phyloP scores from a whole-genome alignment of 2,888 invertebrate genomes.

The Nemotelus pantherinus region DNA sequence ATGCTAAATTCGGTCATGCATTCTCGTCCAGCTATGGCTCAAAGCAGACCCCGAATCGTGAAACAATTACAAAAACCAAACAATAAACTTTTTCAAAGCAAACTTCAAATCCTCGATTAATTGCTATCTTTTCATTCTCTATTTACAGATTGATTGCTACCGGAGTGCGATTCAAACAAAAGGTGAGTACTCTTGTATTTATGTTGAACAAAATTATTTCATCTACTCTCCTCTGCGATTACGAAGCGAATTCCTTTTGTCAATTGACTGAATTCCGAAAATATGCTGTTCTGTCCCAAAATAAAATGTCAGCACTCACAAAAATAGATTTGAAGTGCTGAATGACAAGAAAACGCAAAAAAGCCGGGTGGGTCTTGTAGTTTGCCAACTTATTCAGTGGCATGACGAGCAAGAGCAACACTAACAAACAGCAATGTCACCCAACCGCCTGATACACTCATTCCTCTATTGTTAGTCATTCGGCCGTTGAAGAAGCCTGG shows the following conservation, averaged over 20 bases:
- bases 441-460: too few relatives aligned
- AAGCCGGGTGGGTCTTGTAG: background rate
- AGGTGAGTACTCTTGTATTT: background rate
- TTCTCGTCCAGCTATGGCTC: too few relatives aligned
- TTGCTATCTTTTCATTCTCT: background rate
- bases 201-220: background rate
- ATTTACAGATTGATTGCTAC: slow-evolving; percentile 31
- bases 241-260: background rate
- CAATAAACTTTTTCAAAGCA: background rate
- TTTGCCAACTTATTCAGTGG: slow-evolving; percentile 4
- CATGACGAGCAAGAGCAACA: background rate
- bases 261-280: background rate
- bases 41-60: background rate
- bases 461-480: background rate
- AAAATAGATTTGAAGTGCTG: background rate
- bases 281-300: background rate
- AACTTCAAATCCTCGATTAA: background rate
- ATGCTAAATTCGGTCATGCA: too few relatives aligned
- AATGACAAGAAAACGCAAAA: background rate
- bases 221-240: background rate
- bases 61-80: background rate
- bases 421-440: too few relatives aligned
- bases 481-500: background rate
- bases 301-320: background rate
- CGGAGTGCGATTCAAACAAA: slow-evolving; percentile 8